Base-by-base conservation (phyloP, 2,113 vertebrate genomes). In the Columba janthina region DNA sequence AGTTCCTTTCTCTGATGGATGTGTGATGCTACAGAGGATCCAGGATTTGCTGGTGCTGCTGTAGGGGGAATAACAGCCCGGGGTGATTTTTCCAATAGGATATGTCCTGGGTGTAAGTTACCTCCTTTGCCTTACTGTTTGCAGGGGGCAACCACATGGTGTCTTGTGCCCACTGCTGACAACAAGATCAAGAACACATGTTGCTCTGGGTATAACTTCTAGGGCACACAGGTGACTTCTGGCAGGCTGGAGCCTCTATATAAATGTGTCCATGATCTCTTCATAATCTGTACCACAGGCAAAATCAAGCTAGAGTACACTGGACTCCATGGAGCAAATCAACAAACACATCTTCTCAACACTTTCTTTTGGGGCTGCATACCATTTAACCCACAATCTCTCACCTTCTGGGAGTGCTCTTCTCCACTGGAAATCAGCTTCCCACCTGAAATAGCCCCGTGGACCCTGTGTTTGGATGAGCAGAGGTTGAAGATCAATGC, bases 41-140 rank as follows among this genome's bases (percentile, higher is more conserved):
- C 90, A 74, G 75, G 71, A 50, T 86, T 86, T 95, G 92, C 95
- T 94, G 92, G 89, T 95, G 96, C 50, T 94, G 73, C 79, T 89
- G n/a, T 9, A 66, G 54, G 19, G 73, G 26, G 28, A 67, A 34
- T 22, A 28, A 79, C 62, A 90, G 54, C 54, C 71, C n/a, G 48
- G 46, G 21, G 32, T 72, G 58, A 20, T 56, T 89, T 67, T 38
- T 90, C 56, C 48, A 40, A 3, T 3, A 11, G 6, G n/a, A 48
- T 20, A 20, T 29, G 6, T 31, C 48, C 56, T 24, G 26, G 36
- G 14, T 11, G 3, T 19, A 44, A 31, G 15, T 24, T 72, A 24
- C 38, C 53, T 61, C 34, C 19, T 53, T 44, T 46, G 14, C 21
- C 32, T 66, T 65, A 11, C 28, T 69, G 28, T 24, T 70, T 29